Percentiles rank a stretch among this genome's conserved stretches.
phyloP scores from a whole-genome alignment of 2,888 invertebrate species.

The Standfussiana lucernea region DNA sequence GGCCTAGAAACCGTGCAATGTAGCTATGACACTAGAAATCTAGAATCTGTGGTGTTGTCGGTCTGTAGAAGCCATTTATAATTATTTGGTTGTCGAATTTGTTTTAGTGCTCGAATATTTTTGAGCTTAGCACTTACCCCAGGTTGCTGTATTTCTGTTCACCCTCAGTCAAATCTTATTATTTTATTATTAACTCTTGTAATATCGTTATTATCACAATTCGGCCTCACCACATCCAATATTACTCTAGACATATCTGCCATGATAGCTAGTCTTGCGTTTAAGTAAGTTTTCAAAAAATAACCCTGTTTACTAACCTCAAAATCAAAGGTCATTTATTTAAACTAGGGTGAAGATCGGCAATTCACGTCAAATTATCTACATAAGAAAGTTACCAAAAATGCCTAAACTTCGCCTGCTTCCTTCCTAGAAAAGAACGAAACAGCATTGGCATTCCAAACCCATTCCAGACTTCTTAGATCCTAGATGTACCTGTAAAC shows the following conservation, averaged over 20 bases:
- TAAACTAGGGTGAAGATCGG: background rate
- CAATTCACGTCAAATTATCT: background rate
- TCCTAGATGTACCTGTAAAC: background rate
- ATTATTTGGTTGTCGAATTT: background rate
- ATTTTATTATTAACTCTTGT: background rate
- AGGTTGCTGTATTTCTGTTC: background rate
- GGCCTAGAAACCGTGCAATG: constrained; percentile 44
- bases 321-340: background rate
- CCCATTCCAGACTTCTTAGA: background rate
- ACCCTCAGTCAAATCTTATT: no score
- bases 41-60: constrained; percentile 4
- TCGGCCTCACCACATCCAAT: background rate
- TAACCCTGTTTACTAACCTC: background rate
- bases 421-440: background rate
- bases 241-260: background rate
- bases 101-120: background rate
- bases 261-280: background rate
- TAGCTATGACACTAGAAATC: constrained; percentile 6
- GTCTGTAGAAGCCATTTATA: constrained; percentile 4
- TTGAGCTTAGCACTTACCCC: background rate
- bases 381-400: background rate
- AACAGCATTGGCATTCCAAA: background rate
- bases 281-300: background rate
- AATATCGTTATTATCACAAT: background rate
- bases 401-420: background rate